A percentile compares a stretch with the other conserved stretches of the same genome.
These are phyloP conservation scores for Nanorana parkeri DNA, from an alignment of 2,113 vertebrate genomes.

Conservation along the genomic window DNA sequence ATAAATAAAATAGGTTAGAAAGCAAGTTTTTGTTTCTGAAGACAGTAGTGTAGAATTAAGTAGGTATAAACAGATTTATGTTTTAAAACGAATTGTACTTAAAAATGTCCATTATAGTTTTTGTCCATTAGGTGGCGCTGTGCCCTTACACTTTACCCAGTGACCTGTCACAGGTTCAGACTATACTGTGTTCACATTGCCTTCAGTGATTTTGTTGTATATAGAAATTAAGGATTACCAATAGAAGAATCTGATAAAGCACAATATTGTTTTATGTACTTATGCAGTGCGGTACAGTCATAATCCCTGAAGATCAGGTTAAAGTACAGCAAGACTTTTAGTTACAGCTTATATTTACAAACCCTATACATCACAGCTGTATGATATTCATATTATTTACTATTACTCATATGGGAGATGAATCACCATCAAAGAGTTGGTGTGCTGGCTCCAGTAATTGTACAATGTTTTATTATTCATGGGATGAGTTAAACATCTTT, in stretches of 20 bases:
- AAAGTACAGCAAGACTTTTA: background rate
- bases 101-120: background rate
- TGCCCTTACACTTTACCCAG: background rate
- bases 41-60: too few relatives aligned
- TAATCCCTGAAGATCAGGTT: background rate
- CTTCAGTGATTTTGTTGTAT: background rate
- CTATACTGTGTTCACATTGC: background rate
- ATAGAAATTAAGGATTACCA: background rate
- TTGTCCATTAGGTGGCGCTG: constrained; percentile 37
- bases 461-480: background rate
- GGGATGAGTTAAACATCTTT: background rate
- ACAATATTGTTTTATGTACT: background rate
- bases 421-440: background rate
- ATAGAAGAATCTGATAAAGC: background rate
- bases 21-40: too few relatives aligned
- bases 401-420: background rate
- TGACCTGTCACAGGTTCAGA: background rate
- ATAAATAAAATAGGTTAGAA: too few relatives aligned
- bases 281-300: background rate
- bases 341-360: background rate
- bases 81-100: too few relatives aligned
- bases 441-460: background rate
- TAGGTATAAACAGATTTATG: too few relatives aligned
- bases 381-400: background rate
- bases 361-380: background rate